These are phyloP conservation scores for Hozukius guyotensis DNA, from an alignment of 2,797 vertebrate genomes.

Conservation along the genomic window DNA sequence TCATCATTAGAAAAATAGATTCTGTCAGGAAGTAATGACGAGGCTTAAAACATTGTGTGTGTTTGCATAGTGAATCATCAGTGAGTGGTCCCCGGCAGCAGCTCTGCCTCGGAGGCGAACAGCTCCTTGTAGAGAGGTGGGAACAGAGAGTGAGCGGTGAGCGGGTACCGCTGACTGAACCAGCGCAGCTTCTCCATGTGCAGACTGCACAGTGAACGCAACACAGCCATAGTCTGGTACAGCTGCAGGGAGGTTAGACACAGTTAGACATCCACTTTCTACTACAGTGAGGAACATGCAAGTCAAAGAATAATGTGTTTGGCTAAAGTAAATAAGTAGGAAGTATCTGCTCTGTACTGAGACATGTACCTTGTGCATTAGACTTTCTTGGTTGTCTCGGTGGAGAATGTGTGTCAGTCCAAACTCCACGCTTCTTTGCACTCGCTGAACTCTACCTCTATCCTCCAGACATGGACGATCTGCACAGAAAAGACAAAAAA, in stretches of 20 bases:
- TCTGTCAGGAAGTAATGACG: slow-evolving; percentile 52
- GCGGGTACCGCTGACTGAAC: slow-evolving; percentile 83
- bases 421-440: slow-evolving; percentile 86
- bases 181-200: slow-evolving; percentile 85
- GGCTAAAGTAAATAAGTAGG: background rate
- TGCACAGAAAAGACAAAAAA: slow-evolving; percentile 57
- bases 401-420: slow-evolving; percentile 88
- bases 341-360: background rate
- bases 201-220: slow-evolving; percentile 81
- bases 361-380: slow-evolving; percentile 86
- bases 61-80: slow-evolving; percentile 49
- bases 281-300: background rate
- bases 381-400: slow-evolving; percentile 86
- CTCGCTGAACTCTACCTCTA: slow-evolving; percentile 85
- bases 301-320: background rate
- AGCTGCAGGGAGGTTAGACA: slow-evolving; percentile 69
- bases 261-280: background rate
- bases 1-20: slow-evolving; percentile 79
- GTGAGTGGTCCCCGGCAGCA: slow-evolving; percentile 66
- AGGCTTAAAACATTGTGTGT: slow-evolving; percentile 20
- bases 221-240: slow-evolving; percentile 80
- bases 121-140: slow-evolving; percentile 95
- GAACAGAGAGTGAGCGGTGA: slow-evolving; percentile 81
- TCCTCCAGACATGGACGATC: slow-evolving; percentile 92
- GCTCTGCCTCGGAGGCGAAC: slow-evolving; percentile 87